Evolutionary conservation across 2,888 invertebrate species (phyloP).

Genomic region (Caenorhabditis plicata): DNA sequence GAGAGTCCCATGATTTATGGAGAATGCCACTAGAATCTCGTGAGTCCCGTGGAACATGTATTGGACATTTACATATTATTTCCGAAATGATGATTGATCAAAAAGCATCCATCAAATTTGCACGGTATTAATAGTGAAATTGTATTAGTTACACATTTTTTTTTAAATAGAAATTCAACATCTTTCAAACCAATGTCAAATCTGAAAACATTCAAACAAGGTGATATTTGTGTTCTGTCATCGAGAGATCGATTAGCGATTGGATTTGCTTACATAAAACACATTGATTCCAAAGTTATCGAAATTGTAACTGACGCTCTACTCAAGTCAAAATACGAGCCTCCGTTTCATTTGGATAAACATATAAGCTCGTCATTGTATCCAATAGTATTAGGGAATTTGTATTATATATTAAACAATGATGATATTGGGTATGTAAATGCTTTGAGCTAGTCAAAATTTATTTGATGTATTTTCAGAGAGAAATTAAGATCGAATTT

Average conservation of each 20-base stretch:
- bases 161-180: too few species aligned
- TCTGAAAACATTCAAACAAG: not conserved
- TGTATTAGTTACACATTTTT: too few species aligned
- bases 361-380: slow-evolving; percentile 46
- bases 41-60: slow-evolving; percentile 6
- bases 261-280: slow-evolving; percentile 1
- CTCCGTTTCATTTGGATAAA: slow-evolving; percentile 49
- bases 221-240: slow-evolving; percentile 21
- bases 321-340: slow-evolving; percentile 4
- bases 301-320: slow-evolving; percentile 11
- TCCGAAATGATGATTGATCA: slow-evolving; percentile 14
- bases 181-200: not conserved
- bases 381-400: slow-evolving; percentile 44
- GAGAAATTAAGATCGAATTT: slow-evolving; percentile 41
- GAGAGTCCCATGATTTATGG: slow-evolving; percentile 14
- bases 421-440: slow-evolving; percentile 35
- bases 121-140: too few species aligned
- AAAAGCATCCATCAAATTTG: slow-evolving; percentile 7
- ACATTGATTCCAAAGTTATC: slow-evolving; percentile 3
- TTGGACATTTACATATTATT: slow-evolving; percentile 1
- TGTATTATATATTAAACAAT: slow-evolving; percentile 39
- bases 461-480: slow-evolving; percentile 15
- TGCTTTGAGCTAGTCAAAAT: not conserved
- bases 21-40: slow-evolving; percentile 6
- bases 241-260: slow-evolving; percentile 10